Base-by-base conservation (phyloP, 1,140 invertebrate genomes). In the Plutomurus gul region DNA sequence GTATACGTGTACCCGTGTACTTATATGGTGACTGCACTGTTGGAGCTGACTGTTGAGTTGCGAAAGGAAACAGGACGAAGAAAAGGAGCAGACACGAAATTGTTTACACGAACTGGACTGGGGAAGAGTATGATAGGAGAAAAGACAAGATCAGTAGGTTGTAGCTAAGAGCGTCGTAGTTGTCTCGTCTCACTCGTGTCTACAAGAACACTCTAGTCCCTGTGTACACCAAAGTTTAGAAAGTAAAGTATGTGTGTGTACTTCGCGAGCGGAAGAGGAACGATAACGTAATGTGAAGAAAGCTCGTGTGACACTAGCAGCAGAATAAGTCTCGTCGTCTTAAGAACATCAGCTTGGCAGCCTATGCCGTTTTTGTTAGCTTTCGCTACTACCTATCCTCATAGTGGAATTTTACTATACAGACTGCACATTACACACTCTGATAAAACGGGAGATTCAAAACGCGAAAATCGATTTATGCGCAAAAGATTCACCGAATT, bases 401-500 rank as follows among this genome's bases (percentile, higher is more conserved):
- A 43, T 43, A 43, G 39, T 43, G 7, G 10, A 43, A 10, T 49
- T 2, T 30, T 60, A 60, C 25, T 16, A 16, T 60, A 60, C 1
- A 27, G 18, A 18, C 51, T 27, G 51, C 22, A 56, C 51, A 56
- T 27, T 33, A 65, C 56, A 65, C 30, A 33, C 36, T 65, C 56
- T 65, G 27, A 65, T 65, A 30, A 33, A 27, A 65, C 56, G 13
- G 27, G 56, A 51, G 56, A 76, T 18, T 76, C 33, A 22, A 18
- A 40, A 75, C 78, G 18, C 75, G 75, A 82, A 82, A 82, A 82
- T 82, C 81, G 81, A 82, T 82, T 82, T 82, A 82, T 82, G 81
- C 81, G 81, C 81, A 82, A 82, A 82, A 82, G 81, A 81, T 81
- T 81, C 80, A 46, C 51, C 65, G 49, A 77, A 81, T 78, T 77